These are phyloP conservation scores for Liodrosophila aerea DNA, from an alignment of 2,888 invertebrate species.

Conservation along the genomic window DNA sequence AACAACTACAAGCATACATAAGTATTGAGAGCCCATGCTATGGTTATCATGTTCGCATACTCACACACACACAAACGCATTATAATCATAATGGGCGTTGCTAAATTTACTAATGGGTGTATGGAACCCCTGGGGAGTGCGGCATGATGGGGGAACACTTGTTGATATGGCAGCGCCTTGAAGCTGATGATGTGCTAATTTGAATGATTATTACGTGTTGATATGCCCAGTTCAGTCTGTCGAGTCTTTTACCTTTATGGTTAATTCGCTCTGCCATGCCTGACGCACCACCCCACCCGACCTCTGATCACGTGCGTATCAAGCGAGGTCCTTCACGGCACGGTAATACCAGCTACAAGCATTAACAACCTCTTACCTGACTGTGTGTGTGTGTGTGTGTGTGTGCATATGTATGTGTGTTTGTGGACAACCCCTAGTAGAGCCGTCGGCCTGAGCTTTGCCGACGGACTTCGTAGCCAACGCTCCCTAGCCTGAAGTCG, in stretches of 20 bases:
- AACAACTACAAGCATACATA: constrained; percentile 1
- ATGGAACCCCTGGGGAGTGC: constrained; percentile 1
- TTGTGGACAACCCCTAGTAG: constrained; percentile 35
- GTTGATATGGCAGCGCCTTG: constrained; percentile 61
- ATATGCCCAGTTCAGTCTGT: constrained; percentile 28
- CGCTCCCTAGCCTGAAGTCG: constrained; percentile 18
- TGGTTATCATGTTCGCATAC: background rate
- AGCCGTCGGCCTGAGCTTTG: constrained; percentile 36
- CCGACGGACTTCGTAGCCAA: constrained; percentile 46
- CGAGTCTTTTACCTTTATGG: constrained; percentile 1
- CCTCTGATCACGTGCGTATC: background rate
- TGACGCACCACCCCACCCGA: no score
- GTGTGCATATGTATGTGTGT: constrained; percentile 50
- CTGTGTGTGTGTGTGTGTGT: constrained; percentile 8
- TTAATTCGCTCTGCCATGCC: no score
- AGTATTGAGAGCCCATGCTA: background rate
- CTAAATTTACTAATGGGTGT: constrained; percentile 61
- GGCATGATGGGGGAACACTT: constrained; percentile 32
- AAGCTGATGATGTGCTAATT: constrained; percentile 37
- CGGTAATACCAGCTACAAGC: constrained; percentile 19
- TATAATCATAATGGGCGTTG: constrained; percentile 48
- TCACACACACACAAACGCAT: constrained; percentile 8
- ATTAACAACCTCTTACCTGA: constrained; percentile 35
- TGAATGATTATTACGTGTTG: constrained; percentile 51
- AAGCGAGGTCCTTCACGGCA: constrained; percentile 3